phyloP scores from a whole-genome alignment of 2,797 vertebrate genomes.

The Tachyglossus aculeatus region DNA sequence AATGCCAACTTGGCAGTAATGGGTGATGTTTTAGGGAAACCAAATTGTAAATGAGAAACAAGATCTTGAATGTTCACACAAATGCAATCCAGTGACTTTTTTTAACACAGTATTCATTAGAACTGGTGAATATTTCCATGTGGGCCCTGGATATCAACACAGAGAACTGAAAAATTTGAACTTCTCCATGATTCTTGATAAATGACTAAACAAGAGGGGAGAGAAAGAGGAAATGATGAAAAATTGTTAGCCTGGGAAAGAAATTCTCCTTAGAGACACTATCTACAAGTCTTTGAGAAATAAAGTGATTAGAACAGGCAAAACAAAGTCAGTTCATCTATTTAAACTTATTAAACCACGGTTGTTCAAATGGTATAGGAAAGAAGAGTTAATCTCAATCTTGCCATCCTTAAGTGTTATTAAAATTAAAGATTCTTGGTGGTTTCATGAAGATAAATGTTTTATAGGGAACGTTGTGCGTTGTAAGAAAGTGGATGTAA shows the following conservation, averaged over 20 bases:
- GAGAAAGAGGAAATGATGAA: conserved; percentile 20
- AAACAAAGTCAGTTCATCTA: background rate
- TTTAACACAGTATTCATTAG: background rate
- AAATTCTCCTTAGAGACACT: background rate
- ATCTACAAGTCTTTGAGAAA: conserved; percentile 11
- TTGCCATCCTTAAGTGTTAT: conserved; percentile 12
- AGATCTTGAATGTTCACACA: background rate
- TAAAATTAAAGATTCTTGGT: conserved; percentile 15
- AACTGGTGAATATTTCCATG: background rate
- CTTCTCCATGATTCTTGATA: background rate
- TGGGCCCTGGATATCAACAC: fast-evolving
- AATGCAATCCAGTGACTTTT: background rate
- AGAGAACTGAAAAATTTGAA: background rate
- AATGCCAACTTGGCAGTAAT: background rate
- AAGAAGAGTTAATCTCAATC: conserved; percentile 7
- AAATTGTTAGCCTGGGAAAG: background rate
- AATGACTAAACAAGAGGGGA: conserved; percentile 11
- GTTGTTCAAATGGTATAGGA: conserved; percentile 7
- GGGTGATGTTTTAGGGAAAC: background rate
- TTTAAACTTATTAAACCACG: conserved; percentile 8
- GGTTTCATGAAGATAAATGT: conserved; percentile 19
- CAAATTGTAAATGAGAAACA: background rate
- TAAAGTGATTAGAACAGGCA: background rate
- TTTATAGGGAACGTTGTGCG: conserved; percentile 1
- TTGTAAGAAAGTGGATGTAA: conserved; percentile 26